Percentiles rank a stretch among this genome's conserved stretches.
Conservation (phyloP, 2,888 invertebrate species). For the Acanthosepion lycidas region DNA sequence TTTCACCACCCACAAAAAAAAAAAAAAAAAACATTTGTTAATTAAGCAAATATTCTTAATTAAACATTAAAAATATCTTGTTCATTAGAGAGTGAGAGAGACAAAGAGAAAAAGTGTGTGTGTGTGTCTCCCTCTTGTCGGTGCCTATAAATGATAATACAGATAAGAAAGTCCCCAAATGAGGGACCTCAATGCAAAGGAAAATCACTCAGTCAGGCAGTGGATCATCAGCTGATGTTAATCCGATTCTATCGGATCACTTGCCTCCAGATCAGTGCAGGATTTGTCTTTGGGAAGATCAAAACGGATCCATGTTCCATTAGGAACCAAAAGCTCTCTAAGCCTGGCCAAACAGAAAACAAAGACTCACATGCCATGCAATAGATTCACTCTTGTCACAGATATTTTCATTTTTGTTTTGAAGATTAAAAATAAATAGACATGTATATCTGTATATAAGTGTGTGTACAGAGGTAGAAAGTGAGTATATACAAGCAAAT, state of each 20-base stretch:
- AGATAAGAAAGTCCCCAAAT: neutral
- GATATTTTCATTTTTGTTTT: neutral
- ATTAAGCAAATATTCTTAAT: slow-evolving; percentile 6
- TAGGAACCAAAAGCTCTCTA: neutral
- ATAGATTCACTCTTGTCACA: neutral
- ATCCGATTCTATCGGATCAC: slow-evolving; percentile 33
- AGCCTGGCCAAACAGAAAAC: slow-evolving; percentile 11
- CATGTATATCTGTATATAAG: neutral
- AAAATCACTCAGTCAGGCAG: neutral
- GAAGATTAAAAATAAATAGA: slow-evolving; percentile 11
- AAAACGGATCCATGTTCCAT: slow-evolving; percentile 33
- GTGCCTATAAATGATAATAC: neutral
- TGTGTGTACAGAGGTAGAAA: neutral
- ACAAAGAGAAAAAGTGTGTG: neutral
- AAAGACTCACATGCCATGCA: neutral
- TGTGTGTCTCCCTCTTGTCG: neutral
- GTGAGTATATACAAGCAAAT: neutral
- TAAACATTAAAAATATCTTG: neutral
- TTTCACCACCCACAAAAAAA: neutral
- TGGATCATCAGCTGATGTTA: slow-evolving; percentile 33
- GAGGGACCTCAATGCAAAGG: neutral
- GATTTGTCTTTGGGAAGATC: neutral
- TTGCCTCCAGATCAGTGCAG: slow-evolving; percentile 33
- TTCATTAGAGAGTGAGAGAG: neutral
- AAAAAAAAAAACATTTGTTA: neutral